These are phyloP conservation scores for Apantesis nais DNA, from an alignment of 2,888 invertebrate genomes.

Conservation along the genomic window DNA sequence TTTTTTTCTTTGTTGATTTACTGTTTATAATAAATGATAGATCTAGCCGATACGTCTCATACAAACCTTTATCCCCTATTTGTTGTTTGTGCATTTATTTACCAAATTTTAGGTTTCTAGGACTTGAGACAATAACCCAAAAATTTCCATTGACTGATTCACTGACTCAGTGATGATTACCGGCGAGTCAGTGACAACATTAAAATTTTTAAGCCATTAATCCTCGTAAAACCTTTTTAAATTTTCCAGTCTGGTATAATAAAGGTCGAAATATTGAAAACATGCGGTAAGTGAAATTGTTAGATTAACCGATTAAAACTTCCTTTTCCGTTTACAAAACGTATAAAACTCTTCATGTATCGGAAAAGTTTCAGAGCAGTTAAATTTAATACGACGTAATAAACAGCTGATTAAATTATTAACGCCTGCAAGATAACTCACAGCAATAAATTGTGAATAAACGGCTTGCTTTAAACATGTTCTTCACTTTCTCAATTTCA, in stretches of 20 bases:
- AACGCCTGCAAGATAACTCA: slow-evolving; percentile 39
- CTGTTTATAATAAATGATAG: too few species aligned
- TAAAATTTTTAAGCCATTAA: too few species aligned
- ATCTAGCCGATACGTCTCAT: too few species aligned
- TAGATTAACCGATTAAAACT: slow-evolving; percentile 33
- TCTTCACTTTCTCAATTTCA: background rate
- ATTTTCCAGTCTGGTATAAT: background rate
- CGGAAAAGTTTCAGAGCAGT: slow-evolving; percentile 28
- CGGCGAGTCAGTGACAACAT: too few species aligned
- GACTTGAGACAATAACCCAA: too few species aligned
- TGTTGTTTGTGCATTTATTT: too few species aligned
- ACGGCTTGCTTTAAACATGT: slow-evolving; percentile 16
- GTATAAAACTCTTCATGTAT: slow-evolving; percentile 31
- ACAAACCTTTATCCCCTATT: too few species aligned
- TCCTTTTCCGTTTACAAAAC: slow-evolving; percentile 35
- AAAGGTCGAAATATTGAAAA: slow-evolving; percentile 10
- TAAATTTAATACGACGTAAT: slow-evolving; percentile 37
- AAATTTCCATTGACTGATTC: too few species aligned
- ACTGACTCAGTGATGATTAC: too few species aligned
- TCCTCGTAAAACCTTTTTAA: background rate
- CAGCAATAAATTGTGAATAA: slow-evolving; percentile 30
- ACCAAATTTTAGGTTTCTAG: too few species aligned
- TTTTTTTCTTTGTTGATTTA: too few species aligned
- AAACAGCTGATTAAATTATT: slow-evolving; percentile 38
- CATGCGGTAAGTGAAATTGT: slow-evolving; percentile 14